phyloP scores from a whole-genome alignment of 2,113 vertebrate genomes.

The Hippocampus zosterae region DNA sequence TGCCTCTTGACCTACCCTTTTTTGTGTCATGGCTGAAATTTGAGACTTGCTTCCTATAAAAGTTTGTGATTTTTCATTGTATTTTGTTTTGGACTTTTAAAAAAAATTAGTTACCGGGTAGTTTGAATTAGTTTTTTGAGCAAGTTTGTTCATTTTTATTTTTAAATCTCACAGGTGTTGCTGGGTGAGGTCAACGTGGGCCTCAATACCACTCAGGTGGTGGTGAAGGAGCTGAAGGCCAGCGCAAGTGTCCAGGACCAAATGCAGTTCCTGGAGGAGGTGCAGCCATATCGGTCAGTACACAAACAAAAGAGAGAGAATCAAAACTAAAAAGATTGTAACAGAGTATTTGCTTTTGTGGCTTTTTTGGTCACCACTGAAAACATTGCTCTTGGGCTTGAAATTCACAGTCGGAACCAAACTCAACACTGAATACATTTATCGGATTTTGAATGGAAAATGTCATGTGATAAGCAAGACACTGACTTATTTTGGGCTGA shows the following conservation, averaged over 20 bases:
- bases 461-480: neutral
- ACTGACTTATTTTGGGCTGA: neutral
- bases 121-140: no score
- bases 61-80: no score
- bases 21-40: no score
- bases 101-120: no score
- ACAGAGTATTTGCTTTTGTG: neutral
- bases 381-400: no score
- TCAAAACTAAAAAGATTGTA: neutral
- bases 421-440: no score
- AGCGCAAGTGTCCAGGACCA: conserved; percentile 92
- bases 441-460: neutral
- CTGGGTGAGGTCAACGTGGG: conserved; percentile 89
- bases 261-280: conserved; percentile 92
- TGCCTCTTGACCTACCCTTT: no score
- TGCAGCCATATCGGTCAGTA: conserved; percentile 85
- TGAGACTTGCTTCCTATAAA: no score
- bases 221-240: conserved; percentile 92
- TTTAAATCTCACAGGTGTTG: conserved; percentile 75
- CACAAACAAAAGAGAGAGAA: neutral
- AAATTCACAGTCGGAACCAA: neutral
- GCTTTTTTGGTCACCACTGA: neutral
- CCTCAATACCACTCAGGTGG: conserved; percentile 84
- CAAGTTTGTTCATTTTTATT: no score
- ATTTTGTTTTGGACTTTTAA: no score